Percentiles rank a stretch among this genome's conserved stretches.
Evolutionary conservation across 2,797 vertebrate species (phyloP).

Genomic region (Eupleurogrammus muticus): DNA sequence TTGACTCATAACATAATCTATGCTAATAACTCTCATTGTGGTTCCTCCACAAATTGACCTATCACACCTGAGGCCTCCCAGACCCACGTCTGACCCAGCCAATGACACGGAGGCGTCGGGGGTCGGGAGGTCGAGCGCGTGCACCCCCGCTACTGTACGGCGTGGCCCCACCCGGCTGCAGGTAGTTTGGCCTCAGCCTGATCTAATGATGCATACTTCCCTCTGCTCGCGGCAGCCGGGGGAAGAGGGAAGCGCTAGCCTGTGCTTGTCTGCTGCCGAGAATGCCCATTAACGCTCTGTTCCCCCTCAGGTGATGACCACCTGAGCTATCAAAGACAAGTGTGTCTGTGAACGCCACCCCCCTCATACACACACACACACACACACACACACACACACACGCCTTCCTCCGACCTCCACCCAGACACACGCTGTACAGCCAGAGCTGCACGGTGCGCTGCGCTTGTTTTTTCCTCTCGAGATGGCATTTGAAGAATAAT

Average conservation of each 20-base stretch:
- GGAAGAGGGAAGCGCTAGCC: slow-evolving; percentile 71
- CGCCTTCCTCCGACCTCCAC: slow-evolving; percentile 42
- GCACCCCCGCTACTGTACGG: slow-evolving; percentile 60
- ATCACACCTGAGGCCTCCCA: neutral
- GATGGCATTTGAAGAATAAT: neutral
- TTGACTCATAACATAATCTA: slow-evolving; percentile 29
- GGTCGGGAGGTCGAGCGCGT: slow-evolving; percentile 16
- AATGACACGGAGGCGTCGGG: slow-evolving; percentile 12
- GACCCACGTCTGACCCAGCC: slow-evolving; percentile 11
- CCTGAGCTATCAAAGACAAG: slow-evolving; percentile 85
- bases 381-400: slow-evolving; percentile 42
- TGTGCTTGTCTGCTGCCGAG: slow-evolving; percentile 79
- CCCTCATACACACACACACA: slow-evolving; percentile 20
- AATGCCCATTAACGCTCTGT: slow-evolving; percentile 79
- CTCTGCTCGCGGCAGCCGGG: slow-evolving; percentile 72
- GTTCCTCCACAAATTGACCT: slow-evolving; percentile 20
- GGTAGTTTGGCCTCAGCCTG: slow-evolving; percentile 65
- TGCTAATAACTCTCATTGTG: slow-evolving; percentile 8
- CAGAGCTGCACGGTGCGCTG: neutral
- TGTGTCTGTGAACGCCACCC: slow-evolving; percentile 68
- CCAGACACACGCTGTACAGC: slow-evolving; percentile 29
- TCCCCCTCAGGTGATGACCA: slow-evolving; percentile 83
- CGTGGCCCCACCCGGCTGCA: slow-evolving; percentile 58
- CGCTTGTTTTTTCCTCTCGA: neutral
- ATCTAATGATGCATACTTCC: slow-evolving; percentile 80